phyloP scores from a whole-genome alignment of 2,113 vertebrate species.

The Dissostichus mawsoni region DNA sequence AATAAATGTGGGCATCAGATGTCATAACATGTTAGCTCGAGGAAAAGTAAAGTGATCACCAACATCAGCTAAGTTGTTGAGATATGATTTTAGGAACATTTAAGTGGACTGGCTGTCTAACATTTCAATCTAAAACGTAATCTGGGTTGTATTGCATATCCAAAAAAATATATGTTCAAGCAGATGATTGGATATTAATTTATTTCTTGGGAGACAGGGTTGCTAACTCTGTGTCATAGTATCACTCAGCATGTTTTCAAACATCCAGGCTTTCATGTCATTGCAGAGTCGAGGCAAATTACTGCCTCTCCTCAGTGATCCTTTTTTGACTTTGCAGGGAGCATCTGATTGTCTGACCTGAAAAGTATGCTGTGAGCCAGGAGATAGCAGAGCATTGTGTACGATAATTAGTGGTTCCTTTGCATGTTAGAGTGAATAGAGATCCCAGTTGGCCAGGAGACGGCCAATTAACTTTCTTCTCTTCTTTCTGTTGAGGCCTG shows the following conservation, averaged over 20 bases:
- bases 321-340: conserved; percentile 64
- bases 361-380: conserved; percentile 74
- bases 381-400: conserved; percentile 76
- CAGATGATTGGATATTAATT: background rate
- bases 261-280: conserved; percentile 34
- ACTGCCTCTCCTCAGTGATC: conserved; percentile 51
- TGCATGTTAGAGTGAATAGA: conserved; percentile 80
- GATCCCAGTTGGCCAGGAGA: conserved; percentile 80
- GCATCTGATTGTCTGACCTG: conserved; percentile 75
- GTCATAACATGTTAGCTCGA: too few species aligned
- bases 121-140: background rate
- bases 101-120: too few species aligned
- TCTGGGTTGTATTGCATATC: background rate
- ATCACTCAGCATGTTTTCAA: conserved; percentile 42
- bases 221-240: conserved; percentile 6
- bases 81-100: too few species aligned
- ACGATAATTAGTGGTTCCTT: conserved; percentile 80
- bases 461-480: conserved; percentile 79
- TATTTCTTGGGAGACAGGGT: background rate
- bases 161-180: background rate
- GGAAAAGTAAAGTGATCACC: too few species aligned
- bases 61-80: too few species aligned
- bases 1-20: too few species aligned
- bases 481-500: conserved; percentile 46
- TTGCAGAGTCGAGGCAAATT: conserved; percentile 62